Evolutionary conservation across 2,888 invertebrate species (phyloP), one percentile per base, ranked within the genome.

Genomic region (Netelia virgata): DNA sequence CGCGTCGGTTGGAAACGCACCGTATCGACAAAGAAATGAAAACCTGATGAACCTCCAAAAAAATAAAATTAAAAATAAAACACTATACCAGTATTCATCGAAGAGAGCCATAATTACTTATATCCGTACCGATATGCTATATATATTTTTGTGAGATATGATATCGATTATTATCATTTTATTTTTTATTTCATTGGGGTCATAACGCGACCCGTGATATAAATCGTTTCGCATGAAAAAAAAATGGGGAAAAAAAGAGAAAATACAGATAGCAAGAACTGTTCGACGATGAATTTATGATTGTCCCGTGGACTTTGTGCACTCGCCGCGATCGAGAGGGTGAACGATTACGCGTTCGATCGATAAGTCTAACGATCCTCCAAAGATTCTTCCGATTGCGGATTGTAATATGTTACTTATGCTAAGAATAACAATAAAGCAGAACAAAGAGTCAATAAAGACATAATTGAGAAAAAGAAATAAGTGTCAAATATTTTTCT

Each of bases 81-180:
- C 64, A 36, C 55, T 55, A 36, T 68, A 76, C n/a, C 80, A 84
- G 72, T 80, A 84, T 73, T 84, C 72, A 68, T 68, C 47, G 66
- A 80, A 78, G 20, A 61, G 76, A 50, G 66, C 61, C 81, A 80
- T 69, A 82, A 61, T 61, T 80, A 80, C 68, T 41, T 53, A 66
- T 70, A 77, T 69, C 47, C 53, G 55, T 80, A 73, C 64, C 23
- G 69, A 68, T 57, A 63, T 74, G 83, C 23, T 73, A 68, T 57
- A 68, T 77, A 85, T 86, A 86, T 86, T 86, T 86, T 86, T 86
- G 78, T 85, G 79, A 83, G 76, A 83, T 74, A 69, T 20, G 76
- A 69, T 59, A 73, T 82, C 55, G 57, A 82, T 82, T 82, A 84
- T 80, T 77, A 84, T 82, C 78, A 70, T 78, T 74, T 77, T 36